phyloP scores from a whole-genome alignment of 1,140 invertebrate genomes.

The Adoxophyes honmai region DNA sequence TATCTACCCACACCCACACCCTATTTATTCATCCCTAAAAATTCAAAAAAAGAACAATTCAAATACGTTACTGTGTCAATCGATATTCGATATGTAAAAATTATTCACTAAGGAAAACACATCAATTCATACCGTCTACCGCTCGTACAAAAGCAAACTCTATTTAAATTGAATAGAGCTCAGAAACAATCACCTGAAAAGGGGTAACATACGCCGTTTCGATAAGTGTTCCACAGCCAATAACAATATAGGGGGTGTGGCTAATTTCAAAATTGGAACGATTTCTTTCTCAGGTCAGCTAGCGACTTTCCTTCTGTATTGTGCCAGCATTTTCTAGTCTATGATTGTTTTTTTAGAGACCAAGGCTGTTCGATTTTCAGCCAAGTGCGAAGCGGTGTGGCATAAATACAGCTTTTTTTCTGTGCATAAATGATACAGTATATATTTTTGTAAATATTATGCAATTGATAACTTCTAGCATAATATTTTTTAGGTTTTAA shows the following conservation, averaged over 20 bases:
- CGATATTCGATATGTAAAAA: conserved; percentile 13
- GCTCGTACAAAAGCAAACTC: not conserved
- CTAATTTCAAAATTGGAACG: conserved; percentile 63
- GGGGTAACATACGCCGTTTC: conserved; percentile 15
- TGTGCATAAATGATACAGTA: too few species aligned
- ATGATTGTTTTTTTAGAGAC: not conserved
- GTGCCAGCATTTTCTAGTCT: conserved; percentile 25
- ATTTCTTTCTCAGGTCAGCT: conserved; percentile 41
- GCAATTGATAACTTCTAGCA: too few species aligned
- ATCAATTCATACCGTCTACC: not conserved
- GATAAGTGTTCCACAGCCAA: conserved; percentile 34
- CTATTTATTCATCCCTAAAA: not conserved
- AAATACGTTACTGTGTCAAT: conserved; percentile 5
- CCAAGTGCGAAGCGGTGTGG: too few species aligned
- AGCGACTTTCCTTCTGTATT: conserved; percentile 34
- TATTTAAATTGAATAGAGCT: conserved; percentile 11
- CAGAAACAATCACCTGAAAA: conserved; percentile 15
- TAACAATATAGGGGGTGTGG: conserved; percentile 58
- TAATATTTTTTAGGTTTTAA: too few species aligned
- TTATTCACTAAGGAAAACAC: conserved; percentile 5
- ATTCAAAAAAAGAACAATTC: too few species aligned
- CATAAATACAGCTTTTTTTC: too few species aligned
- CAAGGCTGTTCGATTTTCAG: not conserved
- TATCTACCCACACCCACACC: not conserved
- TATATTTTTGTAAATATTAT: too few species aligned